Conservation (phyloP, 2,888 invertebrate genomes). For the Ethmia dodecea region DNA sequence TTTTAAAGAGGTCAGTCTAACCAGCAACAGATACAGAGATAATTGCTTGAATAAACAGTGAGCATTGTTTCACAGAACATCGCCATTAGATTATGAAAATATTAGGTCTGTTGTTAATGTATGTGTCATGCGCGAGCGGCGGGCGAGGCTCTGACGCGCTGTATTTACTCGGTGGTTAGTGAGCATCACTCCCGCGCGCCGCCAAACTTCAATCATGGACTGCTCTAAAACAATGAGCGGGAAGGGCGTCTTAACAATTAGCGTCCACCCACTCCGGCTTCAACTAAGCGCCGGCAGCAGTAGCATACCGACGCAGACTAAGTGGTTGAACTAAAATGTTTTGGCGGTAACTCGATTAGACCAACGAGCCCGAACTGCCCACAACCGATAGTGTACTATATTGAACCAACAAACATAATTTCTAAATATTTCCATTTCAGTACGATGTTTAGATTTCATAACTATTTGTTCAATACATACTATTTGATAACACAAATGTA, state of each 20-base stretch:
- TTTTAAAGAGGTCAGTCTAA: conserved; percentile 75
- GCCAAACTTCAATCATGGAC: conserved; percentile 74
- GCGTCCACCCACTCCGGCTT: conserved; percentile 67
- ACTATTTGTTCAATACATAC: conserved; percentile 46
- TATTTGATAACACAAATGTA: conserved; percentile 46
- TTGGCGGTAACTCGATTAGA: conserved; percentile 45
- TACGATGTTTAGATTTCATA: conserved; percentile 48
- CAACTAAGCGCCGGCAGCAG: conserved; percentile 61
- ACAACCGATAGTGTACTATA: conserved; percentile 23
- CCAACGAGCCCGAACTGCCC: conserved; percentile 34
- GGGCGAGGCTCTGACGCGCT: conserved; percentile 39
- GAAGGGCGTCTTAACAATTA: conserved; percentile 72
- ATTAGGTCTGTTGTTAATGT: conserved; percentile 75
- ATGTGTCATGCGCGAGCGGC: conserved; percentile 71
- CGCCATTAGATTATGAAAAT: conserved; percentile 78
- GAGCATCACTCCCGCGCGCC: conserved; percentile 54
- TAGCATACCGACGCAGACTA: conserved; percentile 42
- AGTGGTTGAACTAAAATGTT: conserved; percentile 57
- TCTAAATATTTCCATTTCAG: conserved; percentile 40
- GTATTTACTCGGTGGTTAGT: conserved; percentile 69
- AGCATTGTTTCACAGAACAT: conserved; percentile 76
- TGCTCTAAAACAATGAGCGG: conserved; percentile 76
- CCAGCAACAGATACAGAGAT: conserved; percentile 67
- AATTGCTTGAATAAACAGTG: conserved; percentile 66
- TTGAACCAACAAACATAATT: conserved; percentile 41